Percentiles rank a stretch among this genome's conserved stretches.
Conservation (phyloP, 1,140 invertebrate species). For the Paramacrobiotus metropolitanus region DNA sequence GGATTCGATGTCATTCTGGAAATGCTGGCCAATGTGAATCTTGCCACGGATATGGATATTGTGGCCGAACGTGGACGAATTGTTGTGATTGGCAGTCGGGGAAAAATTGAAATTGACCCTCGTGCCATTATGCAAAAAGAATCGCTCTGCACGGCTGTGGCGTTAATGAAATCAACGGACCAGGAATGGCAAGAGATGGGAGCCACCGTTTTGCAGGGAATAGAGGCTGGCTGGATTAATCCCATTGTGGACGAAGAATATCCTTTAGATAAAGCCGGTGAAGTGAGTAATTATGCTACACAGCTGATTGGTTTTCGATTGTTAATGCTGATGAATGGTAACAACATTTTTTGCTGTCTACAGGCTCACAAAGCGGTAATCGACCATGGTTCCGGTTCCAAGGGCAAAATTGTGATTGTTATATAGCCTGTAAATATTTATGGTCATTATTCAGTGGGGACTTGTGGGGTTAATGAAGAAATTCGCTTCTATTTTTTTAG, state of each 20-base stretch:
- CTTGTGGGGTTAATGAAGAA: no score
- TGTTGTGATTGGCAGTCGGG: constrained; percentile 21
- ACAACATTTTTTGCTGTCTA: background rate
- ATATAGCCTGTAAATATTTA: no score
- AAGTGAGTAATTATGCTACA: constrained; percentile 12
- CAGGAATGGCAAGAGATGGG: constrained; percentile 24
- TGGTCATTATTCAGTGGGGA: no score
- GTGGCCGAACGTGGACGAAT: constrained; percentile 25
- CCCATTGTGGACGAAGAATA: constrained; percentile 27
- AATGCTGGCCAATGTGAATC: constrained; percentile 33
- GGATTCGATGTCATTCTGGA: constrained; percentile 34
- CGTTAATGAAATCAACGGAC: constrained; percentile 3
- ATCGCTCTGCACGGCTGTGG: background rate
- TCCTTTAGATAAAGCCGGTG: constrained; percentile 20
- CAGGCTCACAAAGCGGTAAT: background rate
- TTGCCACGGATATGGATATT: constrained; percentile 28
- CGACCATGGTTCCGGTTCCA: background rate
- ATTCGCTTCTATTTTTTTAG: no score
- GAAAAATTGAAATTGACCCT: background rate
- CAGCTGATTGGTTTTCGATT: background rate
- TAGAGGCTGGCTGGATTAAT: constrained; percentile 25
- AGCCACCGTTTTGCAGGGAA: constrained; percentile 19
- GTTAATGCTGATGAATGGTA: background rate
- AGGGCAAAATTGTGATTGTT: background rate
- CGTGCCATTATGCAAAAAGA: constrained; percentile 1